phyloP scores from a whole-genome alignment of 2,113 vertebrate genomes.

The Tyto alba region DNA sequence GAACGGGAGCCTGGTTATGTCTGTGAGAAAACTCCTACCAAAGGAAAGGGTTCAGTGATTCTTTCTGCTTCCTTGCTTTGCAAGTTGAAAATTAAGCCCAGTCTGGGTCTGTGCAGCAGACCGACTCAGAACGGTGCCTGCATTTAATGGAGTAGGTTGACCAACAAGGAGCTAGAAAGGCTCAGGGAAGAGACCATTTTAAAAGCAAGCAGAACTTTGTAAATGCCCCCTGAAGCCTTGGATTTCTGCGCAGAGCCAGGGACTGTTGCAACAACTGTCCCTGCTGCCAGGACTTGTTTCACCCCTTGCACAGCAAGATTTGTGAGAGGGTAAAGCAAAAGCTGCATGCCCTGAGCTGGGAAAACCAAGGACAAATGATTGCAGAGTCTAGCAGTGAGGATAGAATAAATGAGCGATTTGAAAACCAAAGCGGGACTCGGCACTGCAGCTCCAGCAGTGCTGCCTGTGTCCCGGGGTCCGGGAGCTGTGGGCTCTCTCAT shows the following conservation, averaged over 20 bases:
- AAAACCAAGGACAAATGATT: background rate
- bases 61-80: background rate
- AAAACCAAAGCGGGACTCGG: background rate
- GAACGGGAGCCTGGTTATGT: background rate
- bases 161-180: background rate
- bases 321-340: background rate
- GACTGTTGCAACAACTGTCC: background rate
- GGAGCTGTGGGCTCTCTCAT: background rate
- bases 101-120: background rate
- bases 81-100: background rate
- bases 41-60: background rate
- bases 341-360: background rate
- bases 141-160: background rate
- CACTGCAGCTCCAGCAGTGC: background rate
- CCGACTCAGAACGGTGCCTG: accelerated
- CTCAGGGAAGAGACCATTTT: background rate
- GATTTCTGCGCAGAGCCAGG: background rate
- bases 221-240: background rate
- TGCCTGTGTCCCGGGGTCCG: background rate
- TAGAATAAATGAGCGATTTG: slow-evolving; percentile 19
- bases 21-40: background rate
- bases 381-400: background rate
- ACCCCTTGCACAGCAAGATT: background rate
- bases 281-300: background rate
- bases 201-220: background rate